A percentile compares a stretch with the other conserved stretches of the same genome.
Evolutionary conservation across 2,797 vertebrate genomes (phyloP).

Genomic region (Emys orbicularis): DNA sequence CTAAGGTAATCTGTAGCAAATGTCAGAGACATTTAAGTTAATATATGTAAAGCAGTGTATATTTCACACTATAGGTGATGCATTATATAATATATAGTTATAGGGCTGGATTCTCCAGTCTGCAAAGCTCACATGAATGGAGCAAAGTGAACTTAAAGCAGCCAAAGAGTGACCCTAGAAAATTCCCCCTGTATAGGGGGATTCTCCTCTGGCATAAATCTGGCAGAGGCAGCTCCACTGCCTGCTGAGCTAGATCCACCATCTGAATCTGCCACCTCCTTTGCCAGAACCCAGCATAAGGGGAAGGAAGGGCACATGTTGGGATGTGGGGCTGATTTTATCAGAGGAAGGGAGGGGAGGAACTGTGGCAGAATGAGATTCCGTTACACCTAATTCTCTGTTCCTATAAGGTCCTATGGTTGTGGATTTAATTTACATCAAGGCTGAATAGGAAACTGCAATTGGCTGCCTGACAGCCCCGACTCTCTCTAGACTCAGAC

Average conservation of each 20-base stretch:
- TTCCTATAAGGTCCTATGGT: background rate
- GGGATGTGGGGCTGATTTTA: background rate
- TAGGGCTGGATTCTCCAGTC: background rate
- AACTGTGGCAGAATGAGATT: background rate
- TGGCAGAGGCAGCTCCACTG: background rate
- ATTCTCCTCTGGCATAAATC: background rate
- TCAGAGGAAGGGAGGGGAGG: background rate
- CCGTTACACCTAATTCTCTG: fast-evolving
- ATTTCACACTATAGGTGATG: background rate
- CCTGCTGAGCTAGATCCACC: background rate
- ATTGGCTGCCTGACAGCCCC: background rate
- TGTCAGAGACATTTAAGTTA: background rate
- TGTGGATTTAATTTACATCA: background rate
- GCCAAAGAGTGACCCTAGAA: background rate
- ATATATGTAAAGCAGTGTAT: background rate
- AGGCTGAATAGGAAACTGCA: background rate
- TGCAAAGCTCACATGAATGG: background rate
- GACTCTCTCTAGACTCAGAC: background rate
- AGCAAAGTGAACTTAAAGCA: background rate
- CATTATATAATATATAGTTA: background rate
- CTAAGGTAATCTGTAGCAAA: background rate
- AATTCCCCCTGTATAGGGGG: background rate
- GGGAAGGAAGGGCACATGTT: background rate
- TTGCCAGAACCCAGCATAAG: background rate
- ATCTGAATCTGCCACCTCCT: background rate